Percentiles rank a stretch among this genome's conserved stretches.
Conservation (phyloP, 2,888 invertebrate genomes). For the Oscheius sp. region DNA sequence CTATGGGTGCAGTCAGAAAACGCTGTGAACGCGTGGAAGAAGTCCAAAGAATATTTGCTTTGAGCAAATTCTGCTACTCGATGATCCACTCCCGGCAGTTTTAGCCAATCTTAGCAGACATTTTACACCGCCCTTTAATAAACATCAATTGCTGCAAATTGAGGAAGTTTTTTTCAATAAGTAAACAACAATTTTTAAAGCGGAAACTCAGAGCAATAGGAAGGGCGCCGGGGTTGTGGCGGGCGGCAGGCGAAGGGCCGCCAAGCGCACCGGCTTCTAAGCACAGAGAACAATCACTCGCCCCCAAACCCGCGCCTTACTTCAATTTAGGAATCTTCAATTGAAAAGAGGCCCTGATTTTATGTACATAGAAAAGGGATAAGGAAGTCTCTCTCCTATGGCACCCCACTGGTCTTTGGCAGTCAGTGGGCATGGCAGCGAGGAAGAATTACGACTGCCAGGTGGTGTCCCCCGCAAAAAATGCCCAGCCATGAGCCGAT, state of each 20-base stretch:
- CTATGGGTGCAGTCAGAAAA: not conserved
- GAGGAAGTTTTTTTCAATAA: constrained; percentile 5
- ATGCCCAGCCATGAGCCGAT: no score
- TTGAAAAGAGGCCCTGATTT: constrained; percentile 10
- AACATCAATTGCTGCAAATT: not conserved
- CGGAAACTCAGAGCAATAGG: constrained; percentile 3
- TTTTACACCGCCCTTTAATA: no score
- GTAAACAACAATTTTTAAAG: not conserved
- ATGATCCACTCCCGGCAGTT: constrained; percentile 24
- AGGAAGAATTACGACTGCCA: no score
- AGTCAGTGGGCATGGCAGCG: not conserved
- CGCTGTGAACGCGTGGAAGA: constrained; percentile 31
- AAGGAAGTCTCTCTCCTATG: not conserved
- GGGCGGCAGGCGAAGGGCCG: constrained; percentile 27
- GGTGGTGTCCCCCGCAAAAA: no score
- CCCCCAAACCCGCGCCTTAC: constrained; percentile 21
- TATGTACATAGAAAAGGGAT: not conserved
- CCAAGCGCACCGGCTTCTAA: constrained; percentile 35
- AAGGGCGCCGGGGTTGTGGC: constrained; percentile 25
- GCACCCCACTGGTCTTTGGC: not conserved
- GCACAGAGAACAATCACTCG: constrained; percentile 35
- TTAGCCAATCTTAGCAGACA: not conserved
- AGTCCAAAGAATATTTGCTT: constrained; percentile 37
- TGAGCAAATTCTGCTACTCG: constrained; percentile 34
- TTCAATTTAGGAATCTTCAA: constrained; percentile 12